Evolutionary conservation across 1,140 invertebrate species (phyloP), one percentile per base, ranked within the genome.

Genomic region (Zaprionus davidi): DNA sequence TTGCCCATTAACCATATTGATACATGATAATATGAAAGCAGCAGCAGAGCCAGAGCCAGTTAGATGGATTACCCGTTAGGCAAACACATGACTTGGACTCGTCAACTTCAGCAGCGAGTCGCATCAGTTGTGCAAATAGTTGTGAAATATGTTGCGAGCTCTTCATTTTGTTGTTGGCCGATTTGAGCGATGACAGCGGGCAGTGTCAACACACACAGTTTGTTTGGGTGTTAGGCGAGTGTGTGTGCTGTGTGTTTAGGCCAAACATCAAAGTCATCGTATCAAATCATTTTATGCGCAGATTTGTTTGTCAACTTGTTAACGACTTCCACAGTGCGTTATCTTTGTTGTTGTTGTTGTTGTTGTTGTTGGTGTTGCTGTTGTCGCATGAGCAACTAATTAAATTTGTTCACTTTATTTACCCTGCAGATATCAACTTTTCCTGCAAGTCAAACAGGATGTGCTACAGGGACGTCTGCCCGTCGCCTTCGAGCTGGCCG

Each of bases 391-490:
- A 41, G 44, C 36, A 41, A 62, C 69, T 78, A 76, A 79, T 91
- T 72, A 83, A 79, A 85, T 83, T 79, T 79, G 68, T 82, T 58
- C 71, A 74, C 51, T 80, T 93, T 93, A 53, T 69, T 67, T 69
- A 57, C 36, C 5, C 9, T 12, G 9, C 82, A 99, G 98, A 94
- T 99, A 99, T 94, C 97, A 99, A 94, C 97, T 99, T 93, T 99
- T 98, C 92, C 94, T 99, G 53, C 98, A 99, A 95, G 95, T 99
- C 79, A 98, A 99, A 93, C 97, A 98, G 94, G 98, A 99, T 92
- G 97, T 99, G 77, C 94, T 98, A 17, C 97, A 97, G 88, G 98
- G 98, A 66, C 95, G 97, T 76, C 93, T 99, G 63, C 96, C 97
- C 5, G 97, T 98, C 28, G 95, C 97, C 41, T 97, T 97, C 91